Conservation (phyloP, 2,888 invertebrate genomes). For the Mylabris sibirica region DNA sequence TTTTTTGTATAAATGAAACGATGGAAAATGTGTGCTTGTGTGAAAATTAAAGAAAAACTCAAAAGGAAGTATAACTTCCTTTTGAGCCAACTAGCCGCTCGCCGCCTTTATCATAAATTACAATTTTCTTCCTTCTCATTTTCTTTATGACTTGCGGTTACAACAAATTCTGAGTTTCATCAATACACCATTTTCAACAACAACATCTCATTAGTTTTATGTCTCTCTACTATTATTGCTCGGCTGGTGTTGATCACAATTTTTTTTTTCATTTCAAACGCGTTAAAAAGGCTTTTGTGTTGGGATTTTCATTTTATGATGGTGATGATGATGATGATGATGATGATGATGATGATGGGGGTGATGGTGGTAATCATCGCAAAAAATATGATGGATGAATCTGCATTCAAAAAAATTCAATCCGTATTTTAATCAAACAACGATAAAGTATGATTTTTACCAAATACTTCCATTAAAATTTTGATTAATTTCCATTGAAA, state of each 20-base stretch:
- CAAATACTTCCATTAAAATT: neutral
- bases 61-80: too few species aligned
- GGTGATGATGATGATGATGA: neutral
- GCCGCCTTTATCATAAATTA: neutral
- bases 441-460: neutral
- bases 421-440: constrained; percentile 4
- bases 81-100: neutral
- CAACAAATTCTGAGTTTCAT: neutral
- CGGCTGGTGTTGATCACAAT: neutral
- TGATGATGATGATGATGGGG: neutral
- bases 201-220: constrained; percentile 4
- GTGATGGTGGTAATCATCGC: neutral
- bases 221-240: neutral
- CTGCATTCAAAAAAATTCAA: constrained; percentile 1
- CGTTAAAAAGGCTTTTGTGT: constrained; percentile 1
- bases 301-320: neutral
- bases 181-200: neutral
- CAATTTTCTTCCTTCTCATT: neutral
- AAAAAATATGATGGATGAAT: neutral
- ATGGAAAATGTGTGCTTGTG: too few species aligned
- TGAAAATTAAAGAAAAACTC: too few species aligned
- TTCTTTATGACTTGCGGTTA: neutral
- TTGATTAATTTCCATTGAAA: neutral
- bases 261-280: neutral
- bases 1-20: too few species aligned